Percentiles rank a stretch among this genome's conserved stretches.
Evolutionary conservation across 2,888 invertebrate species (phyloP).

Genomic region (Hyles lineata): DNA sequence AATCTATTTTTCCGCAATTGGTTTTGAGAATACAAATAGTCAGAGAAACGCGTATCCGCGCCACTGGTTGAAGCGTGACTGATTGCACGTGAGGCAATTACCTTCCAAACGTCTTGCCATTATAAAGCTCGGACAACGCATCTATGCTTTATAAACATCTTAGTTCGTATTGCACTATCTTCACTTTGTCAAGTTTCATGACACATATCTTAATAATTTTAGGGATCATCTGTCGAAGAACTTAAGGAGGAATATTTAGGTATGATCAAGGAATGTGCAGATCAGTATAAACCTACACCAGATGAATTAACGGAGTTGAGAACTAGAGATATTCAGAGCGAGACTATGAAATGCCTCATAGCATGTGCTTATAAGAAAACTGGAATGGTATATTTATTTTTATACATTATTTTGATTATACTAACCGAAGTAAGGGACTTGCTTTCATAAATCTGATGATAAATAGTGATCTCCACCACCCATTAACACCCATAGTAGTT

Average conservation of each 20-base stretch:
- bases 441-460: not conserved
- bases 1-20: no score
- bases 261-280: constrained; percentile 57
- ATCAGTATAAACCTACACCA: constrained; percentile 41
- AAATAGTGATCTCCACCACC: not conserved
- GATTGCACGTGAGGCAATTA: no score
- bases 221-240: constrained; percentile 47
- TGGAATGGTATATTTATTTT: constrained; percentile 69
- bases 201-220: constrained; percentile 23
- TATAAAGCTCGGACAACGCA: no score
- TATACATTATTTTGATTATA: not conserved
- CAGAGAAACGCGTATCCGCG: no score
- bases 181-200: no score
- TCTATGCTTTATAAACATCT: no score
- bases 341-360: constrained; percentile 70
- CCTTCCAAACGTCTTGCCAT: no score
- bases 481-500: no score
- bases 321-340: constrained; percentile 58
- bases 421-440: not conserved
- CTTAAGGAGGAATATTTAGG: constrained; percentile 57
- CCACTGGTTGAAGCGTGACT: no score
- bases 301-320: constrained; percentile 55
- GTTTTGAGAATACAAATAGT: no score
- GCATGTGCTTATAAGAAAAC: constrained; percentile 77
- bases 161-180: no score